Evolutionary conservation across 2,113 vertebrate genomes (phyloP), one percentile per base, ranked within the genome.

Genomic region (Xyrauchen texanus): DNA sequence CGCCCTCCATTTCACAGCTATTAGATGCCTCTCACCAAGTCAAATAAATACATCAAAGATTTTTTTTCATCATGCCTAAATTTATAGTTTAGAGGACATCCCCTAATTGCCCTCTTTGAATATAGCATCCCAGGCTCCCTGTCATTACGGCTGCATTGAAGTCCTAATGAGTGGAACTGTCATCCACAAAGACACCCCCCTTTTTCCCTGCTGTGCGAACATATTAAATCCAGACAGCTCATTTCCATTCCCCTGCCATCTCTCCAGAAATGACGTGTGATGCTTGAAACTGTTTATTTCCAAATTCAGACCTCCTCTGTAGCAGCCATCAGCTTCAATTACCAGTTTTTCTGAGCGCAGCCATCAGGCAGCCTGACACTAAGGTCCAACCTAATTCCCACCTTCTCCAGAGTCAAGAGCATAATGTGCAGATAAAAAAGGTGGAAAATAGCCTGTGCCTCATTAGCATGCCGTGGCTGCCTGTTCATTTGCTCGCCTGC

Each of bases 261-360:
- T 98, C 97, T 98, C 96, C 96, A 97, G 96, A 97, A 98, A 98
- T 99, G 97, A 98, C 96, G 97, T 95, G 94, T 95, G 96, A 97
- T 98, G 98, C 98, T 99, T 98, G 96, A 99, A 99, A 99, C 96
- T 98, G 98, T 99, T 99, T 98, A 99, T 99, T 99, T 99, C 97
- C 98, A 98, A 98, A 99, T 99, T 99, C 98, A 96, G 98, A 96
- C 97, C 96, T 99, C 95, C 96, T 98, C 96, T 92, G 94, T 95
- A 94, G 91, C 96, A 98, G 95, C 97, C 97, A 98, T 98, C 95
- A 96, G 98, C 98, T 96, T 98, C 98, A 99, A 99, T 99, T 99
- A 99, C 98, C 96, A 96, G 96, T 96, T 98, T 99, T 96, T 96
- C 96, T 94, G 96, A 98, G 98, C 97, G 79, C 92, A 98, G 96